A percentile compares a stretch with the other conserved stretches of the same genome.
These are phyloP conservation scores for Ormyrus labotus DNA, from an alignment of 2,888 invertebrate species.

Conservation along the genomic window DNA sequence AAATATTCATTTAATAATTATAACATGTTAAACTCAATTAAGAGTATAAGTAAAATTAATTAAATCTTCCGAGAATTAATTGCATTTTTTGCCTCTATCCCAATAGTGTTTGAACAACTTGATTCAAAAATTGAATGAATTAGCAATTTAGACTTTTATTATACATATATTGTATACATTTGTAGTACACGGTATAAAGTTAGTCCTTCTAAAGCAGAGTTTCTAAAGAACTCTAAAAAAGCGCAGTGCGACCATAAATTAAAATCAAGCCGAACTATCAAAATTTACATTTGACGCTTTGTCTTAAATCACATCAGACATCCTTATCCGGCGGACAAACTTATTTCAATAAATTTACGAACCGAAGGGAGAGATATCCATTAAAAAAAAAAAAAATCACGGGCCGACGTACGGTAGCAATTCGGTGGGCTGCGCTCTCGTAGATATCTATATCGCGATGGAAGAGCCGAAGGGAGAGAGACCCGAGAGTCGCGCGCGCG, in stretches of 20 bases:
- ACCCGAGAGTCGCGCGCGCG: neutral
- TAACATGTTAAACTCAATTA: too few relatives aligned
- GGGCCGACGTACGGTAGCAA: conserved; percentile 36
- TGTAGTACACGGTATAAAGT: too few relatives aligned
- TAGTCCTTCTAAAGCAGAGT: neutral
- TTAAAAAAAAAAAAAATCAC: conserved; percentile 20
- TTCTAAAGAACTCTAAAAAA: conserved; percentile 1
- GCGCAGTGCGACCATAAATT: conserved; percentile 37
- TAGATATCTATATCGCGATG: conserved; percentile 48
- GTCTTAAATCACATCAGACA: conserved; percentile 45
- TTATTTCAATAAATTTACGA: conserved; percentile 54
- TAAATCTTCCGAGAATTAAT: too few relatives aligned
- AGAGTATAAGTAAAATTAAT: too few relatives aligned
- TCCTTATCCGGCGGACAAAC: conserved; percentile 31
- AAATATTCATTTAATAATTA: too few relatives aligned
- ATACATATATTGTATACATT: too few relatives aligned
- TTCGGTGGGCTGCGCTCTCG: neutral
- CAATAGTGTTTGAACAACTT: too few relatives aligned
- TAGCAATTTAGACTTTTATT: too few relatives aligned
- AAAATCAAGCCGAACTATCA: neutral
- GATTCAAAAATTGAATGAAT: too few relatives aligned
- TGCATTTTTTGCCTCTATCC: too few relatives aligned
- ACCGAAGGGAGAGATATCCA: neutral
- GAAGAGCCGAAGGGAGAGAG: neutral
- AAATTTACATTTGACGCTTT: conserved; percentile 46